Evolutionary conservation across 2,797 vertebrate genomes (phyloP), one percentile per base, ranked within the genome.

Genomic region (Lates japonicus): DNA sequence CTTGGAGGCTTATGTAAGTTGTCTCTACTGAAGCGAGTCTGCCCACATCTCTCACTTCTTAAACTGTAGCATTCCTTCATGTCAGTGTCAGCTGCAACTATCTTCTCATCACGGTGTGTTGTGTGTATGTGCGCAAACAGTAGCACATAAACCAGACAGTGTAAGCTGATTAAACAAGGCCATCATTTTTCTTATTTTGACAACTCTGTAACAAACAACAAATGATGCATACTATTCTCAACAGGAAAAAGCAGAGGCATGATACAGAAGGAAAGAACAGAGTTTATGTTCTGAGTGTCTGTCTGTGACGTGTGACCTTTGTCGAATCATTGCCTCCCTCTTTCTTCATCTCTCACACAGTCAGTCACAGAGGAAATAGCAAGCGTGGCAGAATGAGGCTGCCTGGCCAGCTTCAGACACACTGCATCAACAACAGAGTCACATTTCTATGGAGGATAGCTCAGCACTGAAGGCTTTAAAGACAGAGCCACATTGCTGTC

Each of bases 311-410:
- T 25, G 49, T 4, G 60, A 86, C 83, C 87, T 87, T 81, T 90
- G 81, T 81, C 25, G 77, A 89, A 70, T 87, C 82, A 85, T 52
- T 70, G 72, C 75, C 86, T 76, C 69, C 37, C 31, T 72, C 76
- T 31, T 41, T 70, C 75, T 84, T 39, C 17, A 33, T 85, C 76
- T 59, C 65, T 76, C 25, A 33, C 14, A 37, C 72, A 76, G 54
- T 62, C 81, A 54, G 70, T 75, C 79, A 81, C 60, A 76, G 69
- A 85, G 29, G 78, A 67, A 87, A 86, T 0, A 66, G 81, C 86
- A 31, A 88, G 75, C 63, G 0, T 82, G 84, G 86, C 90, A 86
- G 86, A 91, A 89, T 86, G 75, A 87, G 88, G 89, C 74, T 61
- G 81, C 71, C 71, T 19, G 75, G 70, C 55, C 46, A 44, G 78